Conservation (phyloP, 2,113 vertebrate species). For the Odobenus rosmarus region DNA sequence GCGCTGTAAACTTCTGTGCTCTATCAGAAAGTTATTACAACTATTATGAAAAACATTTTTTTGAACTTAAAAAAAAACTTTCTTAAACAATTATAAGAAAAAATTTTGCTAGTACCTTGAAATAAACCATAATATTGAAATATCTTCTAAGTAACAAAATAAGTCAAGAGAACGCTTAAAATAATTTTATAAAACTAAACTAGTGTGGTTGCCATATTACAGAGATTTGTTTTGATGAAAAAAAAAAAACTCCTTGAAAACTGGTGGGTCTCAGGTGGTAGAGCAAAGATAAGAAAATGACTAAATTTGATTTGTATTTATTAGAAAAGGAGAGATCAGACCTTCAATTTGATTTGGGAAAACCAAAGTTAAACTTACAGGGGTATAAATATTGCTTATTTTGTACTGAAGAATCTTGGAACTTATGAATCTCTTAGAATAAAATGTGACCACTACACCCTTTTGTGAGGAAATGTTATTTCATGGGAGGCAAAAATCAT, state of each 20-base stretch:
- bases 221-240: constrained; percentile 70
- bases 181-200: constrained; percentile 49
- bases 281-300: constrained; percentile 60
- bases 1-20: not conserved
- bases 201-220: constrained; percentile 23
- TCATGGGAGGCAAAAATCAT: not conserved
- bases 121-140: constrained; percentile 33
- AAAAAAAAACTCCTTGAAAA: constrained; percentile 29
- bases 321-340: constrained; percentile 64
- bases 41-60: constrained; percentile 20
- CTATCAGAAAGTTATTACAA: not conserved
- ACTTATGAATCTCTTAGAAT: constrained; percentile 36
- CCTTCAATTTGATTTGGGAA: constrained; percentile 73
- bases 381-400: constrained; percentile 59
- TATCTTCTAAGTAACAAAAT: constrained; percentile 51
- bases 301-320: constrained; percentile 75
- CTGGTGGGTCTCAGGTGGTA: constrained; percentile 67
- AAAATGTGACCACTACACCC: not conserved
- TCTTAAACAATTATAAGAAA: constrained; percentile 33
- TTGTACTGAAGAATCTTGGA: constrained; percentile 38
- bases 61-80: not conserved
- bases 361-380: constrained; percentile 47
- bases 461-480: constrained; percentile 8
- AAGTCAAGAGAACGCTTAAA: constrained; percentile 10
- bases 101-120: not conserved